These are phyloP conservation scores for Apomyelois bistriatella DNA, from an alignment of 2,888 invertebrate genomes.

Conservation along the genomic window DNA sequence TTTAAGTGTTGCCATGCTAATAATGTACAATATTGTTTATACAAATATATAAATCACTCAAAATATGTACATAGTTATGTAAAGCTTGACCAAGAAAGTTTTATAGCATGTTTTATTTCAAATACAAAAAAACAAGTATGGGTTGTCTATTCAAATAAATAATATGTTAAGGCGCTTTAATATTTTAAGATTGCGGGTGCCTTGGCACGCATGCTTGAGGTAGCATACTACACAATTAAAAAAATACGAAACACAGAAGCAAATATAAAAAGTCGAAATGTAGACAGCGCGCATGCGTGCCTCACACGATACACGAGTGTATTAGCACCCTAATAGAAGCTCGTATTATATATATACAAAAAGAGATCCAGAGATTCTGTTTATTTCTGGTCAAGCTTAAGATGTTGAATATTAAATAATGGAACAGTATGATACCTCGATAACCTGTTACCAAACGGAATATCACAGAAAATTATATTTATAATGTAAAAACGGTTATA, in stretches of 20 bases:
- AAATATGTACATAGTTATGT: conserved; percentile 30
- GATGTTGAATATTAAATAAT: conserved; percentile 34
- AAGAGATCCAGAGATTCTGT: no score
- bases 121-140: no score
- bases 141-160: no score
- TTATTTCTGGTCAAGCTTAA: conserved; percentile 10
- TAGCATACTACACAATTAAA: no score
- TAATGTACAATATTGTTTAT: conserved; percentile 26
- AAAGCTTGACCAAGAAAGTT: neutral
- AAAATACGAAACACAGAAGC: no score
- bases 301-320: no score
- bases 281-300: no score
- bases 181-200: no score
- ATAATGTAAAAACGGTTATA: conserved; percentile 14
- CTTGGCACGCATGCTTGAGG: no score
- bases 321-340: neutral
- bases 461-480: conserved; percentile 16
- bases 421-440: conserved; percentile 63
- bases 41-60: conserved; percentile 16
- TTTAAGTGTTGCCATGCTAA: conserved; percentile 15
- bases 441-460: conserved; percentile 50
- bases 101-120: neutral
- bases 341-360: no score
- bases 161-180: no score
- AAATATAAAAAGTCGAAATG: no score